Conservation (phyloP, 2,113 vertebrate species). For the Coreoperca whiteheadi region DNA sequence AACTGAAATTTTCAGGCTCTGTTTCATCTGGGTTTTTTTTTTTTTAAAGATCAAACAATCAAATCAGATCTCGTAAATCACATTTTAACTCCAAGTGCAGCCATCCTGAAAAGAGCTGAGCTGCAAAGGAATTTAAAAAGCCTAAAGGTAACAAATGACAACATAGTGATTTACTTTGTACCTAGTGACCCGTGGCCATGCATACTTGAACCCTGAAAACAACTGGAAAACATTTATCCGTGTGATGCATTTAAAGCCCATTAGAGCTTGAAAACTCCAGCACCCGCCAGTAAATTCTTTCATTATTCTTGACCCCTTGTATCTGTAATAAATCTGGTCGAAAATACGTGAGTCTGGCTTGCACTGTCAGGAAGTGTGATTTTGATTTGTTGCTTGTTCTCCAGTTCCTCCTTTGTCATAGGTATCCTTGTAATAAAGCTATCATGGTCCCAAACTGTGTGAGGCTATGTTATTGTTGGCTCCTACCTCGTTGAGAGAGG, state of each 20-base stretch:
- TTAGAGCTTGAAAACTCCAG: neutral
- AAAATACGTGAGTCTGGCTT: slow-evolving; percentile 26
- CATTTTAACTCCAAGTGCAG: neutral
- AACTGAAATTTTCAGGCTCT: neutral
- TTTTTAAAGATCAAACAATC: neutral
- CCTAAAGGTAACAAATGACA: neutral
- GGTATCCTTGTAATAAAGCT: slow-evolving; percentile 48
- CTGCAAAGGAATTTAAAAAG: neutral
- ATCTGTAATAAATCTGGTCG: slow-evolving; percentile 21
- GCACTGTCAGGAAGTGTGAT: slow-evolving; percentile 54
- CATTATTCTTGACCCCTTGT: slow-evolving; percentile 18
- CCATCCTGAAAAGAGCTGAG: neutral
- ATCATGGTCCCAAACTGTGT: slow-evolving; percentile 18
- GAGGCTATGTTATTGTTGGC: slow-evolving; percentile 61
- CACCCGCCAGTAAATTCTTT: slow-evolving; percentile 16
- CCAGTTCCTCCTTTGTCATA: slow-evolving; percentile 55
- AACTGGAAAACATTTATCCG: slow-evolving; percentile 28
- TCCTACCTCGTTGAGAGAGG: slow-evolving; percentile 94
- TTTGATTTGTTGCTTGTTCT: slow-evolving; percentile 54
- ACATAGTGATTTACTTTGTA: neutral
- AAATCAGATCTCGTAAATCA: neutral
- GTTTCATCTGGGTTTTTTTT: neutral
- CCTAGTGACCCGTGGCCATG: neutral
- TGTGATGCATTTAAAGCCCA: slow-evolving; percentile 14
- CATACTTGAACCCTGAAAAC: slow-evolving; percentile 1